Evolutionary conservation across 1,140 invertebrate genomes (phyloP), one percentile per base, ranked within the genome.

Genomic region (Diorhabda carinulata): DNA sequence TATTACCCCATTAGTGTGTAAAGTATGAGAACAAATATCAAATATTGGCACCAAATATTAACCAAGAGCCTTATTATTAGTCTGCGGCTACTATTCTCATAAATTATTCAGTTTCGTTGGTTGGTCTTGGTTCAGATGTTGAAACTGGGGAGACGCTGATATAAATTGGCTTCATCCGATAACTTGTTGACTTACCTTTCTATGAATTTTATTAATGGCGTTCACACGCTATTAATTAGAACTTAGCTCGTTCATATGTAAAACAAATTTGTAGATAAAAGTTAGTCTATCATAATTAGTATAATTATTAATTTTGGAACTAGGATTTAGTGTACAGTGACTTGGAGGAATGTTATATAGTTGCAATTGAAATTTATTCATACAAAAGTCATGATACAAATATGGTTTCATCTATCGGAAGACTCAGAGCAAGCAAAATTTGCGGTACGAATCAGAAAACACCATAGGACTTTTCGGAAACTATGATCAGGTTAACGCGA

Each of bases 91-190:
- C 47, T n/a, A 8, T 8, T 52, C 47, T 52, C 47, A 52, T 52
- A 52, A 52, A 52, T 52, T 52, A 52, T 52, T 52, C 47, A 52
- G 47, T 52, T 52, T 52, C 47, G 47, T 52, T 52, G 47, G 47
- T 52, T 52, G n/a, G 47, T 52, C n/a, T 52, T 52, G 47, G 47
- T 52, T n/a, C n/a, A 6, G 47, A 52, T 52, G 6, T 52, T 52
- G 25, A 25, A 25, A 25, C 25, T 25, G 25, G 47, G 47, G 47
- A 52, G 47, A 6, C 47, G n/a, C 47, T 52, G 47, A 52, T 52
- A 52, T 25, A 25, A 52, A 52, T 52, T 52, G 6, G 6, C 47
- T n/a, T 52, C 6, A 52, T 52, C 47, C n/a, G 47, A 52, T 6
- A 52, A 52, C 47, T 52, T n/a, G 47, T 52, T 52, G 6, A 52